Evolutionary conservation across 2,113 vertebrate genomes (phyloP).

Genomic region (Indri indri): DNA sequence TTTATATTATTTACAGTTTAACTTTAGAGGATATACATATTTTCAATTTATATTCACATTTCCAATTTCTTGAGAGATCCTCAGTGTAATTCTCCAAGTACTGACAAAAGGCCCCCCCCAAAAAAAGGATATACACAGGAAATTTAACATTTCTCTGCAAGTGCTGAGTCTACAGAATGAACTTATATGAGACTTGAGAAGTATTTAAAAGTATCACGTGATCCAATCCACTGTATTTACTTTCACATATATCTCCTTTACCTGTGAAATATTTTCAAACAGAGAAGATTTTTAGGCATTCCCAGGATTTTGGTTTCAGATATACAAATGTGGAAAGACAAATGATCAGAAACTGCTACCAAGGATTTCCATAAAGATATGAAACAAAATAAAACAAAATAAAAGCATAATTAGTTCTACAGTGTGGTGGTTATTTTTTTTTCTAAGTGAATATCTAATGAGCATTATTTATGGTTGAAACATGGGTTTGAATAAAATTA

Average conservation of each 20-base stretch:
- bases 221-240: not conserved
- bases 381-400: not conserved
- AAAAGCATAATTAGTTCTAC: not conserved
- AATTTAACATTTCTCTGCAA: not conserved
- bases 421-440: not conserved
- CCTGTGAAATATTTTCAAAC: not conserved
- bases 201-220: not conserved
- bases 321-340: not conserved
- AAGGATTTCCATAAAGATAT: not conserved
- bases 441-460: not conserved
- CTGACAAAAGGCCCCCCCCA: not conserved
- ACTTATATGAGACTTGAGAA: not conserved
- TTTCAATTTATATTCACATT: not conserved
- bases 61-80: not conserved
- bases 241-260: not conserved
- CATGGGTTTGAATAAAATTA: not conserved
- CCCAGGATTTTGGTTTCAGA: not conserved
- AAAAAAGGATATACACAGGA: not conserved
- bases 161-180: not conserved
- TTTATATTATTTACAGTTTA: not conserved
- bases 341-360: not conserved
- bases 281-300: not conserved
- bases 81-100: not conserved
- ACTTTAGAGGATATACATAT: not conserved
- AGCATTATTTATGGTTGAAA: not conserved